Conservation (phyloP, 1,140 invertebrate genomes). For the Cydia fagiglandana region DNA sequence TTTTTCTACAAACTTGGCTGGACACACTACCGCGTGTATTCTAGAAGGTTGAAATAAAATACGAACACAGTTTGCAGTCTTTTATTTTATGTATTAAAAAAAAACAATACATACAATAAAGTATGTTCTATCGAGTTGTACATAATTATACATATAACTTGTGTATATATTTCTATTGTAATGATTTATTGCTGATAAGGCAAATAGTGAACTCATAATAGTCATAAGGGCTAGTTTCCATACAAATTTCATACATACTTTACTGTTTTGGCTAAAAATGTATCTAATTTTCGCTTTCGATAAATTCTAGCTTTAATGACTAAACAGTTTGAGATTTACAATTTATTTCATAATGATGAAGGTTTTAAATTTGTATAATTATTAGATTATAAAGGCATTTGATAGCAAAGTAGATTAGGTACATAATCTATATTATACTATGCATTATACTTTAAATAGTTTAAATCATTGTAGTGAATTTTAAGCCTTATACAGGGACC, state of each 20-base stretch:
- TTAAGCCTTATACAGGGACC: too few relatives aligned
- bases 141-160: conserved; percentile 1
- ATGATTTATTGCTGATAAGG: neutral
- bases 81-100: neutral
- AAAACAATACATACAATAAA: neutral
- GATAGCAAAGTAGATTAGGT: neutral
- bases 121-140: neutral
- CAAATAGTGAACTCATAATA: neutral
- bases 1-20: too few relatives aligned
- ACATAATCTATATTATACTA: too few relatives aligned
- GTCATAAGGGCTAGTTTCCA: neutral
- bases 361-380: neutral
- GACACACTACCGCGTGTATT: neutral
- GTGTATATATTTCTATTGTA: neutral
- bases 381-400: neutral
- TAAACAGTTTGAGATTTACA: neutral
- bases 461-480: too few relatives aligned
- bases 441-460: too few relatives aligned
- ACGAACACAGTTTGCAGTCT: neutral
- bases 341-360: neutral
- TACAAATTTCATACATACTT: neutral
- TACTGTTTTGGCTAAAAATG: neutral
- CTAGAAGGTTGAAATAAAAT: neutral
- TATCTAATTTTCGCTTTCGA: neutral
- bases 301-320: neutral